These are phyloP conservation scores for Sakesphorus luctuosus DNA, from an alignment of 2,113 vertebrate species.

Conservation along the genomic window DNA sequence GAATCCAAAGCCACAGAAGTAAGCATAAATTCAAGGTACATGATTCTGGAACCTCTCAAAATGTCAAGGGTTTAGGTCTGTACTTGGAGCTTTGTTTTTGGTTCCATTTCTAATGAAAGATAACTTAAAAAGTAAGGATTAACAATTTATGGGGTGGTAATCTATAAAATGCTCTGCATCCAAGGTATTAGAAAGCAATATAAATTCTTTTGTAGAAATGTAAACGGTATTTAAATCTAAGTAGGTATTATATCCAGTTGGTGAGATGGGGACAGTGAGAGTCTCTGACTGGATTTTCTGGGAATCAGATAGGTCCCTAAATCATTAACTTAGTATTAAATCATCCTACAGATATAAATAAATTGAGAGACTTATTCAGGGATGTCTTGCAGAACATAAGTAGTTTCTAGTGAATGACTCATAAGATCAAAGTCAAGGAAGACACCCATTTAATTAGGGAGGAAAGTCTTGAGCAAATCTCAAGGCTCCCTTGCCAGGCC, in stretches of 20 bases:
- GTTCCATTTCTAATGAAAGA: conserved; percentile 17
- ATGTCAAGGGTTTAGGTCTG: background rate
- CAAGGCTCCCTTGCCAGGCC: background rate
- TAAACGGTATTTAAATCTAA: conserved; percentile 36
- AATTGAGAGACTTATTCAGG: conserved; percentile 39
- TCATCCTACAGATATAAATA: conserved; percentile 63
- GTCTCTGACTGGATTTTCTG: conserved; percentile 30
- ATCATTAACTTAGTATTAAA: conserved; percentile 60
- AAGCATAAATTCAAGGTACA: background rate
- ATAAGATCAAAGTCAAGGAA: conserved; percentile 68
- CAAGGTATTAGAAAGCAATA: conserved; percentile 52
- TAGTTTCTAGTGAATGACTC: conserved; percentile 63
- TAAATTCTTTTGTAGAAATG: conserved; percentile 62
- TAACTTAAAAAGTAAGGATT: conserved; percentile 29
- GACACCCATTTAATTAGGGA: conserved; percentile 58
- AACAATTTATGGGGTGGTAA: background rate
- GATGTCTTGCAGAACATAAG: conserved; percentile 30
- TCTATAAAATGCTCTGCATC: conserved; percentile 40
- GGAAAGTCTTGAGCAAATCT: conserved; percentile 52
- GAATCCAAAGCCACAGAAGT: conserved; percentile 13
- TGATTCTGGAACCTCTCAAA: conserved; percentile 36
- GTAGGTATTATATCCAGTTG: conserved; percentile 25
- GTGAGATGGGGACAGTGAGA: conserved; percentile 32
- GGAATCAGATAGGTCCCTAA: conserved; percentile 63
- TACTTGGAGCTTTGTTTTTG: conserved; percentile 18